Conservation (phyloP, 2,888 invertebrate genomes). For the Cerceris rybyensis region DNA sequence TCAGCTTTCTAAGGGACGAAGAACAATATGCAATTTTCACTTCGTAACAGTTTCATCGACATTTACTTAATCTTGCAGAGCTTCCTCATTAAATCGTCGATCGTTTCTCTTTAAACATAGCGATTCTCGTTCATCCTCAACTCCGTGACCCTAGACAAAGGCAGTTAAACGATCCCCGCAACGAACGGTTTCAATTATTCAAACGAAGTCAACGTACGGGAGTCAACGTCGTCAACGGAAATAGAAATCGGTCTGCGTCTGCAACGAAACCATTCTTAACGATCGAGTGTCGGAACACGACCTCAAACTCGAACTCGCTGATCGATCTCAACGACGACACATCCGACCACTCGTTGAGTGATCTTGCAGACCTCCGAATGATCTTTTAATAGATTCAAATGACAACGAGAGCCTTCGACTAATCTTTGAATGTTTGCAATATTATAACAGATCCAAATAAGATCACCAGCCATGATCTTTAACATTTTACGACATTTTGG, state of each 20-base stretch:
- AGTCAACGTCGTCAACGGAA: conserved; percentile 31
- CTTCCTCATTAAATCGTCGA: too few relatives aligned
- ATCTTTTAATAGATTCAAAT: conserved; percentile 10
- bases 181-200: conserved; percentile 26
- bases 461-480: not conserved
- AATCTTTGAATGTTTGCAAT: not conserved
- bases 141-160: too few relatives aligned
- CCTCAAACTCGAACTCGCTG: conserved; percentile 31
- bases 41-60: too few relatives aligned
- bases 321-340: conserved; percentile 36
- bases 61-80: too few relatives aligned
- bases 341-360: not conserved
- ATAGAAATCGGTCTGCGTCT: conserved; percentile 28
- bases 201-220: conserved; percentile 34
- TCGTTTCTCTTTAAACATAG: too few relatives aligned
- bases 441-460: conserved; percentile 5
- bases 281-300: conserved; percentile 44
- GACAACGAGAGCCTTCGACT: not conserved
- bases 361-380: not conserved
- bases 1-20: too few relatives aligned
- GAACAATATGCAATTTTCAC: too few relatives aligned
- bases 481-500: too few relatives aligned
- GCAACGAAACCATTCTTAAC: conserved; percentile 25
- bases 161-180: not conserved
- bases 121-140: too few relatives aligned